phyloP scores from a whole-genome alignment of 2,113 vertebrate species.

The Semicossyphus pulcher region DNA sequence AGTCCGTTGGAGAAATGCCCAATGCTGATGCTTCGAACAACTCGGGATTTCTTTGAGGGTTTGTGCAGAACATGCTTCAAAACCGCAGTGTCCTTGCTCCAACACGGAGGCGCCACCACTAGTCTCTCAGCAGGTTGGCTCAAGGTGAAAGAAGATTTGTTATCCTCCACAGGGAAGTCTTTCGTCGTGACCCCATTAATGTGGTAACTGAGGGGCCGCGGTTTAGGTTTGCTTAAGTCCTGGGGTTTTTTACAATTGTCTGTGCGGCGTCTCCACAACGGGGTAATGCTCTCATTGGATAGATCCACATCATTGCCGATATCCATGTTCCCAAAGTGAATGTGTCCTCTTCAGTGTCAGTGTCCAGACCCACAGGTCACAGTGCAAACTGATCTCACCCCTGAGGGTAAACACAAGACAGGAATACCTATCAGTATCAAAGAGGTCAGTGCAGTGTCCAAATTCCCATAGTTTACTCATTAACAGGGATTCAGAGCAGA shows the following conservation, averaged over 20 bases:
- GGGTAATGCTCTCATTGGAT: constrained; percentile 81
- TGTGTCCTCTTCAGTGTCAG: constrained; percentile 12
- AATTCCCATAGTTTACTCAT: constrained; percentile 68
- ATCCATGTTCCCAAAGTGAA: constrained; percentile 82
- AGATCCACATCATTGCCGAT: constrained; percentile 86
- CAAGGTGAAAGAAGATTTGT: constrained; percentile 72
- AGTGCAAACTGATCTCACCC: constrained; percentile 31
- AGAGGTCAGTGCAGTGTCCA: constrained; percentile 35
- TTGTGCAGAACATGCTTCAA: constrained; percentile 83
- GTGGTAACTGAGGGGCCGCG: constrained; percentile 89
- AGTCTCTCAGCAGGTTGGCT: constrained; percentile 79
- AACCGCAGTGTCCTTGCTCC: constrained; percentile 39
- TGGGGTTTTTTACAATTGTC: constrained; percentile 64
- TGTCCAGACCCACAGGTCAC: constrained; percentile 27
- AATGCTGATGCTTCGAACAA: constrained; percentile 84
- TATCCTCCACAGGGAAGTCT: constrained; percentile 88
- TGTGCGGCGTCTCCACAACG: constrained; percentile 85
- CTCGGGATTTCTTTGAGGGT: constrained; percentile 76
- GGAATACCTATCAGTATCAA: constrained; percentile 40
- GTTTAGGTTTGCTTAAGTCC: constrained; percentile 68
- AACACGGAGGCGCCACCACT: constrained; percentile 59
- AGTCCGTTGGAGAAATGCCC: constrained; percentile 71
- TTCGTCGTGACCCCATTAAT: constrained; percentile 84
- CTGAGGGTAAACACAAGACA: constrained; percentile 50
- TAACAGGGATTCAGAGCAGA: constrained; percentile 53